Conservation (phyloP, 2,797 vertebrate species). For the Gorsachius magnificus region DNA sequence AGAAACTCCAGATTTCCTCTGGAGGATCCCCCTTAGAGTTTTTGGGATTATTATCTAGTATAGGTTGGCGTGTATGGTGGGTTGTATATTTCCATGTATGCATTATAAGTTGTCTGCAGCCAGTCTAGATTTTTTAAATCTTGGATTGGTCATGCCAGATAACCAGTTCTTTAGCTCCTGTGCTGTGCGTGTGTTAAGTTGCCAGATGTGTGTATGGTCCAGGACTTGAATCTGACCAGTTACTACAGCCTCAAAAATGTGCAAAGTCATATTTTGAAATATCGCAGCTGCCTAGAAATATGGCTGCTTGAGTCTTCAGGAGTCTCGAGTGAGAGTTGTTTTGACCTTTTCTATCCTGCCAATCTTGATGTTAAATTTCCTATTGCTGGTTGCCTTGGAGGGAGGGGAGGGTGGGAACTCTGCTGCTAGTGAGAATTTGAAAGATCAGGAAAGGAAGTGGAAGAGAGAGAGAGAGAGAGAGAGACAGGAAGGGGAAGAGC, state of each 20-base stretch:
- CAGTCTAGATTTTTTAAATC: background rate
- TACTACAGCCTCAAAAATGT: background rate
- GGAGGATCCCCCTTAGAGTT: background rate
- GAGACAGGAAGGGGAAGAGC: background rate
- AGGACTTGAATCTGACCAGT: background rate
- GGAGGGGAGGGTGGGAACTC: background rate
- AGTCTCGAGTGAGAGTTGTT: background rate
- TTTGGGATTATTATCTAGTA: accelerated
- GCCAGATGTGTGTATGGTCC: accelerated
- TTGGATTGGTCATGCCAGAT: background rate
- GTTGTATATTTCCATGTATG: background rate
- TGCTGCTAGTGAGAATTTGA: background rate
- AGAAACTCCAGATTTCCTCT: background rate
- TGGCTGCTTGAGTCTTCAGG: background rate
- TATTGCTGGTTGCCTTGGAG: background rate
- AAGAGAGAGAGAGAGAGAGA: background rate
- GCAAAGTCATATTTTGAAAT: background rate
- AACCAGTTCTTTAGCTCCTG: background rate
- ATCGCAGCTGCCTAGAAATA: background rate
- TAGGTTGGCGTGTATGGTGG: accelerated
- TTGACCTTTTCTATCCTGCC: background rate
- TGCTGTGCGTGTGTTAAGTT: accelerated
- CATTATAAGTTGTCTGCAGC: background rate
- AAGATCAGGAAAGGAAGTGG: background rate
- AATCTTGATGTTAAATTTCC: background rate